Evolutionary conservation across 1,140 invertebrate species (phyloP), one percentile per base, ranked within the genome.

Genomic region (Ceratina calcarata): DNA sequence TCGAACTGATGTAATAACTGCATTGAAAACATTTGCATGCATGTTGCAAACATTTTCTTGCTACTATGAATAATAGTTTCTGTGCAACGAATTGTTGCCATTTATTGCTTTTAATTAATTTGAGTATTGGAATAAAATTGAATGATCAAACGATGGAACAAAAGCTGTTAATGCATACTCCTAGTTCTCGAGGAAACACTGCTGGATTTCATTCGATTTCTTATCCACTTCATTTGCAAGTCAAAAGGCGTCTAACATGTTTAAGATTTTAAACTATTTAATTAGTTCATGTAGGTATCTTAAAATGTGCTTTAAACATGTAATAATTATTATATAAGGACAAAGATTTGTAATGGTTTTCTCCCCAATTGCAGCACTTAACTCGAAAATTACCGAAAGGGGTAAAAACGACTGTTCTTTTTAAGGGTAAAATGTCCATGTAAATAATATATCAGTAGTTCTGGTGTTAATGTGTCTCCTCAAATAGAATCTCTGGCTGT

Each of bases 301-400:
- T 57, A n/a, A 57, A 60, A 60, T 22, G n/a, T 60, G 3, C 18
- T n/a, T 20, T n/a, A 60, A 60, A 20, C 7, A 4, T 10, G 55
- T 58, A 6, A 16, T 7, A 45, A 45, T 45, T 45, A 45, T 8
- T 45, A 37, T 37, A 37, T 2, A 37, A 37, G 32, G 37, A 20
- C 7, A 8, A 20, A 22, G 7, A 8, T 4, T 60, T 12, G 57
- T 18, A 18, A 65, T 57, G 69, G 37, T 77, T 83, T 84, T 51
- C 74, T 76, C 60, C 37, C 60, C 80, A 71, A 86, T 87, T 86
- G 85, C 80, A 79, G 79, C 68, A 72, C 71, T 32, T 32, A 32
- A 32, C 27, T 32, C 27, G 27, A 32, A 32, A 32, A 32, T 32
- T 32, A 32, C 27, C 27, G 27, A 32, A 32, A 2, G 27, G 27